Evolutionary conservation across 1,140 invertebrate genomes (phyloP), one percentile per base, ranked within the genome.

Genomic region (Euwallacea fornicatus): DNA sequence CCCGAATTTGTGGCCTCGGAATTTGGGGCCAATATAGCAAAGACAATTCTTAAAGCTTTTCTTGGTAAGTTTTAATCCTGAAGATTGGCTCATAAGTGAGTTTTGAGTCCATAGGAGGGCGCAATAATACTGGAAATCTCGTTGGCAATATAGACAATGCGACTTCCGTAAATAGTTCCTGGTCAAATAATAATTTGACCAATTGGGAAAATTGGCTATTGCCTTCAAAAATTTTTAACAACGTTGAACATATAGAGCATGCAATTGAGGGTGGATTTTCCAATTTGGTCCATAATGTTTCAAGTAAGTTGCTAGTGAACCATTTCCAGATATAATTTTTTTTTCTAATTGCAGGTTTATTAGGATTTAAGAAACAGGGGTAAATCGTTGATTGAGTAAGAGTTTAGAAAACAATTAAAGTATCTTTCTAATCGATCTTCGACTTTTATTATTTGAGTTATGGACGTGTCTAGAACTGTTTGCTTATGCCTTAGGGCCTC

Each of bases 171-270:
- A 50, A 55, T 9, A 63, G 42, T 4, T 63, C 60, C 41, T 54
- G 21, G 21, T 4, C 21, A 33, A 33, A 33, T 33, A 33, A 2
- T 33, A 33, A 33, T 33, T 33, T 33, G 21, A 33, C 21, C 21
- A 33, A 33, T 33, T 33, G 47, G 68, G 55, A 43, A 10, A 55
- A 3, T 55, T 70, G 46, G 41, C 50, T n/a, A 33, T 70, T 50
- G 7, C 50, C 68, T n/a, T 16, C 41, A 10, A 33, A 15, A 33
- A 7, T 61, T 15, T 41, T 60, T 13, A 46, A 60, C 9, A 42
- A 42, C 2, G 16, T 50, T 10, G 2, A 50, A 6, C 9, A 50
- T 50, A 6, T 70, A 46, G 68, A 62, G 13, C 67, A 69, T 7
- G 67, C 15, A 9, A 2, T 62, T 13, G 64, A 66, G 55, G 54